Conservation (phyloP, 1,140 invertebrate species). For the Nymphalis io region DNA sequence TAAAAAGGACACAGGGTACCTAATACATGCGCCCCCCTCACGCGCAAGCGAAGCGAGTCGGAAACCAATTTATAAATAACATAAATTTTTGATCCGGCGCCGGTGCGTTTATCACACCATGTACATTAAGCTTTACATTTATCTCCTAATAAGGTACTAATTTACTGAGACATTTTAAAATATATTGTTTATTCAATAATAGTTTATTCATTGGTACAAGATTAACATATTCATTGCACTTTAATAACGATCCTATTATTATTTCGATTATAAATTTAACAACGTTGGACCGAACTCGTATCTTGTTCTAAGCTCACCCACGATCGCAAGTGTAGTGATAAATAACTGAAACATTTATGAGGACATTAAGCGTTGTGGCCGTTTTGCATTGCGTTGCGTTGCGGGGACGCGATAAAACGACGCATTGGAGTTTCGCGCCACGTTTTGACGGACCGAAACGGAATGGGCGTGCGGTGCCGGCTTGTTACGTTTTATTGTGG, state of each 20-base stretch:
- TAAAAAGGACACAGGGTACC: too few relatives aligned
- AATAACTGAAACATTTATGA: conserved; percentile 61
- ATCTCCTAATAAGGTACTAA: neutral
- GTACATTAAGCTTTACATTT: too few relatives aligned
- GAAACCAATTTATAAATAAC: too few relatives aligned
- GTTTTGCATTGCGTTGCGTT: conserved; percentile 50
- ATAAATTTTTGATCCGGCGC: too few relatives aligned
- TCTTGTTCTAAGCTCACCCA: conserved; percentile 39
- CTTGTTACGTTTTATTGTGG: conserved; percentile 31
- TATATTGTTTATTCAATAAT: too few relatives aligned
- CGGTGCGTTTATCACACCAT: too few relatives aligned
- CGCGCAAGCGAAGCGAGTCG: too few relatives aligned
- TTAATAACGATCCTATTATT: conserved; percentile 27
- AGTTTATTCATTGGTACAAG: neutral
- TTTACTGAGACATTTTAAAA: neutral
- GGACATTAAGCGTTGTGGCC: conserved; percentile 54
- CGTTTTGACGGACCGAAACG: conserved; percentile 58
- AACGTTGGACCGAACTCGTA: conserved; percentile 22
- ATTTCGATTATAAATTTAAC: conserved; percentile 28
- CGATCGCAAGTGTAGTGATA: conserved; percentile 44
- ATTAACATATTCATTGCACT: neutral
- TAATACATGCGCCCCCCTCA: too few relatives aligned
- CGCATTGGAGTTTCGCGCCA: conserved; percentile 50
- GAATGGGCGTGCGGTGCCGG: conserved; percentile 40
- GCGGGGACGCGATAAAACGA: conserved; percentile 54